phyloP scores from a whole-genome alignment of 2,113 vertebrate species.

The Chionis minor region DNA sequence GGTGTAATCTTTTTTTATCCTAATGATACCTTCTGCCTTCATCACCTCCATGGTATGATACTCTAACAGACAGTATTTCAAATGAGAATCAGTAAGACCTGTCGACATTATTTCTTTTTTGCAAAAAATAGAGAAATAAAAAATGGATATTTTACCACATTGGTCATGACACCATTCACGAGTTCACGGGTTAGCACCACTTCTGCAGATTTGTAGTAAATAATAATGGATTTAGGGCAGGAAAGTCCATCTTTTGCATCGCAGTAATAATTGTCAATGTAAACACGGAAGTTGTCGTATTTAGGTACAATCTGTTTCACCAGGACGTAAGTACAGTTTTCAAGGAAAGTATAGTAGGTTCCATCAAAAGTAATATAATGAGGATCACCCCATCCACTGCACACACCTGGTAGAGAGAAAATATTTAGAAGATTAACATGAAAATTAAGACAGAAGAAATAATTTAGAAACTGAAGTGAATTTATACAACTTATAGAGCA shows the following conservation, averaged over 20 bases:
- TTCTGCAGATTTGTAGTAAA: slow-evolving; percentile 73
- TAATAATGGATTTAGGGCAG: slow-evolving; percentile 77
- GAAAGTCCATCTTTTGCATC: slow-evolving; percentile 65
- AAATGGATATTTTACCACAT: slow-evolving; percentile 74
- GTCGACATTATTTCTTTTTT: neutral
- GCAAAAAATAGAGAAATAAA: neutral
- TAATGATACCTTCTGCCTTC: neutral
- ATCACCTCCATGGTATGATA: neutral
- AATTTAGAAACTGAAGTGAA: neutral
- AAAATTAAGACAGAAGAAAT: neutral
- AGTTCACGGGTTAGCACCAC: slow-evolving; percentile 74
- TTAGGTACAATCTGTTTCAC: slow-evolving; percentile 82
- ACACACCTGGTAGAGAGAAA: slow-evolving; percentile 78
- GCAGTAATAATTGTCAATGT: slow-evolving; percentile 79
- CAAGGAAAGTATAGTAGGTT: slow-evolving; percentile 79
- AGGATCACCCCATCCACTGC: slow-evolving; percentile 81
- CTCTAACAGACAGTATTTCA: neutral
- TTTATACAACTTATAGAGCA: neutral
- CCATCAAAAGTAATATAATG: slow-evolving; percentile 91
- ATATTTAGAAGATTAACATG: neutral
- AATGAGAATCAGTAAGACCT: neutral
- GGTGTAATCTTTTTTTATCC: neutral
- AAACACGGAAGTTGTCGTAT: slow-evolving; percentile 78
- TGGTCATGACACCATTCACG: slow-evolving; percentile 48
- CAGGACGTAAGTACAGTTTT: slow-evolving; percentile 87